Evolutionary conservation across 2,113 vertebrate species (phyloP), one percentile per base, ranked within the genome.

Genomic region (Nothoprocta pentlandii): DNA sequence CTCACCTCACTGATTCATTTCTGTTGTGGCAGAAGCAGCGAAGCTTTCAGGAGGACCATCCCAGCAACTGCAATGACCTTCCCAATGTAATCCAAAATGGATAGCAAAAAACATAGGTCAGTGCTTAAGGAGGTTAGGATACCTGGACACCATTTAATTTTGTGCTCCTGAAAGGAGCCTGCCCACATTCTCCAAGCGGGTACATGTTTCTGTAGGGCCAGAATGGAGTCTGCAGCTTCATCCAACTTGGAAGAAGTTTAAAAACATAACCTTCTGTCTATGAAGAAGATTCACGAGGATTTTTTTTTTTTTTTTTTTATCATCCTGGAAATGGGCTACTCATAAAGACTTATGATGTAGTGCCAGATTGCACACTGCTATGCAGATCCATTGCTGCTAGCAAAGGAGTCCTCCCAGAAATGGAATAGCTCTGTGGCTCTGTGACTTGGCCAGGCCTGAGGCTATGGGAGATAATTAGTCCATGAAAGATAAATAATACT

Each of bases 281-380:
- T 1, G 3, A 14, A 68, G 30, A 30, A 68, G 69, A 47, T 63
- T 30, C 8, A 8, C 19, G 8, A 20, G 10, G 23, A 49, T 6
- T 44, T 23, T 47, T 47, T 47, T 47, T 69, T 44, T 49, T 49
- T 74, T 70, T 41, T 23, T 49, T 49, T 49, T 49, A 6, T 76
- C 21, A 21, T 2, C n/a, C 85, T 49, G 66, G 25, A 71, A 69
- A 47, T 3, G 30, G 6, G 23, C 3, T 51, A 42, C 1, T 71
- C 47, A 87, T 1, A 2, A 3, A 7, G 9, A 25, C 23, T 63
- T 41, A 9, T 0, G 0, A 4, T 64, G 62, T 1, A 73, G 14
- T 6, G 19, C 56, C 46, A 46, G 13, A 70, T 19, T 54, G 14
- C 9, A n/a, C 2, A 0, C 2, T 36, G 13, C 34, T 34, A 30